phyloP scores from a whole-genome alignment of 2,797 vertebrate genomes.

The Clarias pachynema region DNA sequence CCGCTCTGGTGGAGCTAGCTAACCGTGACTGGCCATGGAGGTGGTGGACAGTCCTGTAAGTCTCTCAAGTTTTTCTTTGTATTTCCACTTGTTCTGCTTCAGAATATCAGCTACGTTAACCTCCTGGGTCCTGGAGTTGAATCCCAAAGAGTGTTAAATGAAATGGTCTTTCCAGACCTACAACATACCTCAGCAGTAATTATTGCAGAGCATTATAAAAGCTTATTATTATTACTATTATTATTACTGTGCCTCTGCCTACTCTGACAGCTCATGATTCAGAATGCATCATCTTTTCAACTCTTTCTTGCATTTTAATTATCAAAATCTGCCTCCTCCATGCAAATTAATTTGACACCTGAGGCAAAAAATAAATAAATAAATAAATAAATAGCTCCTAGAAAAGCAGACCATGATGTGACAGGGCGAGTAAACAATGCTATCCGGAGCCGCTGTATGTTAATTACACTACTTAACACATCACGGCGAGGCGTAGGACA shows the following conservation, averaged over 20 bases:
- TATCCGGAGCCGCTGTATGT: constrained; percentile 40
- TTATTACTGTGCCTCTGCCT: background rate
- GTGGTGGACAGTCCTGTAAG: no score
- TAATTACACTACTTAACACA: constrained; percentile 55
- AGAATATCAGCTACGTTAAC: no score
- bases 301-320: background rate
- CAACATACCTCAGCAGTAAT: background rate
- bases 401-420: constrained; percentile 38
- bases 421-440: constrained; percentile 45
- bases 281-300: background rate
- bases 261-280: background rate
- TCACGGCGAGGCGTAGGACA: constrained; percentile 47
- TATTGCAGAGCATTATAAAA: no score
- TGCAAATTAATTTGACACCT: constrained; percentile 5
- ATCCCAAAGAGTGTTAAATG: no score
- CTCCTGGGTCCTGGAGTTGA: no score
- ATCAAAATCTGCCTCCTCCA: background rate
- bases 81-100: no score
- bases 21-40: no score
- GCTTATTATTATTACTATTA: no score
- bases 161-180: background rate
- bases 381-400: background rate
- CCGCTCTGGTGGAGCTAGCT: no score
- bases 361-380: background rate
- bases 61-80: no score